These are phyloP conservation scores for Dipodomys merriami DNA, from an alignment of 2,113 vertebrate species.

Conservation along the genomic window DNA sequence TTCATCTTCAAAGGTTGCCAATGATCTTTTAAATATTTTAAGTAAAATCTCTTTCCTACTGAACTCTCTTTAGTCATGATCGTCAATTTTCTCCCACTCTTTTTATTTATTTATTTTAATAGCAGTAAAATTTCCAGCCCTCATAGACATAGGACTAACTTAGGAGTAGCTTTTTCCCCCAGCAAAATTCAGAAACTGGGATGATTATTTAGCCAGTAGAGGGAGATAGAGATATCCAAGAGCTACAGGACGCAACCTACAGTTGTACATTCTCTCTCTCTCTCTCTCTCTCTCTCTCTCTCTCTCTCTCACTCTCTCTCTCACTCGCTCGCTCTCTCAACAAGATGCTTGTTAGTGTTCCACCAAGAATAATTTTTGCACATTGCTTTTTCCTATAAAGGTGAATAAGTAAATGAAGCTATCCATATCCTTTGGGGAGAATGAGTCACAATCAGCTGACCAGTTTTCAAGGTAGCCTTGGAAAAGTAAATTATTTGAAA, in stretches of 20 bases:
- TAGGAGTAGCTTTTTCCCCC: neutral
- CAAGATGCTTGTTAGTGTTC: neutral
- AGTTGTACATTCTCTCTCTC: neutral
- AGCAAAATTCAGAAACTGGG: neutral
- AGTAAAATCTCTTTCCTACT: neutral
- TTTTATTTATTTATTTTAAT: neutral
- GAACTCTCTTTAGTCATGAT: neutral
- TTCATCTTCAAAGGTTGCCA: neutral
- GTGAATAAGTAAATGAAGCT: neutral
- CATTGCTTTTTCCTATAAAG: neutral
- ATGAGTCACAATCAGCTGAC: neutral
- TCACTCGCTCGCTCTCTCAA: no score
- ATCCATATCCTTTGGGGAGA: neutral
- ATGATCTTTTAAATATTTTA: neutral
- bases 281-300: no score
- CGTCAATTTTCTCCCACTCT: neutral
- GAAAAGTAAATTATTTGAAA: constrained; percentile 40
- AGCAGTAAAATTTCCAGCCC: neutral
- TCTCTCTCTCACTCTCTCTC: no score
- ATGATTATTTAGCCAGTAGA: constrained; percentile 83
- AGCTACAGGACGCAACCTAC: neutral
- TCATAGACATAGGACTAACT: neutral
- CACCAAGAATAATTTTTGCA: neutral
- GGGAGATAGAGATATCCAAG: constrained; percentile 85
- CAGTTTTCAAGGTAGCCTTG: constrained; percentile 21